Percentiles rank a stretch among this genome's conserved stretches.
Conservation (phyloP, 2,113 vertebrate genomes). For the Propithecus coquereli region DNA sequence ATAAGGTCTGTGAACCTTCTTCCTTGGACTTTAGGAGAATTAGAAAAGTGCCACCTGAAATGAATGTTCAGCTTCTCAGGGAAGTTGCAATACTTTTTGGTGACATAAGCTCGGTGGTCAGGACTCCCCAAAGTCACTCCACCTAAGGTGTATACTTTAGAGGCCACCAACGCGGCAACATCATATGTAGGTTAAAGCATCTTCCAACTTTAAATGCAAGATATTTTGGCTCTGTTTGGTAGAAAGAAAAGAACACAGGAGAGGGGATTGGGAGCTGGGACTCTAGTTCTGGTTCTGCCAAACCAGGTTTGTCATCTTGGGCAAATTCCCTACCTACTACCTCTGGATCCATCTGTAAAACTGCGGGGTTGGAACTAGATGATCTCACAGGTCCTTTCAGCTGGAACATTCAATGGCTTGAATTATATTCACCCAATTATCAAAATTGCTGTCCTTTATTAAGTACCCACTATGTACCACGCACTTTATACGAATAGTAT, state of each 20-base stretch:
- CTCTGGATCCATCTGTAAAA: background rate
- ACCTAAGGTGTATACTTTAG: background rate
- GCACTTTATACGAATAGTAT: background rate
- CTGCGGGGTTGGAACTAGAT: background rate
- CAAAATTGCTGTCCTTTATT: background rate
- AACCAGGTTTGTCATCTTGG: background rate
- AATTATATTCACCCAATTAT: background rate
- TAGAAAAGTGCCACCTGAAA: constrained; percentile 16
- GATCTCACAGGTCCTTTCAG: background rate
- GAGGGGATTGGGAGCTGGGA: background rate
- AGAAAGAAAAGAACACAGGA: constrained; percentile 5
- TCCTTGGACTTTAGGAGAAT: background rate
- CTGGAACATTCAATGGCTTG: background rate
- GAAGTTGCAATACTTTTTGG: background rate
- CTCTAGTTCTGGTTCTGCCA: background rate
- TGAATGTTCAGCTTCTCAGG: background rate
- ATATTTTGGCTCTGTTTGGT: background rate
- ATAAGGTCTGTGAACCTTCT: background rate
- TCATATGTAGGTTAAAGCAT: background rate
- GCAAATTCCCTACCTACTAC: background rate
- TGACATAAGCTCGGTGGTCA: background rate
- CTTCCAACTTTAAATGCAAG: constrained; percentile 21
- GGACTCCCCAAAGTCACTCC: background rate
- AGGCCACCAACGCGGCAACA: background rate
- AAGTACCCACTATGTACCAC: background rate